Base-by-base conservation (phyloP, 2,113 vertebrate species). In the Nestor notabilis region DNA sequence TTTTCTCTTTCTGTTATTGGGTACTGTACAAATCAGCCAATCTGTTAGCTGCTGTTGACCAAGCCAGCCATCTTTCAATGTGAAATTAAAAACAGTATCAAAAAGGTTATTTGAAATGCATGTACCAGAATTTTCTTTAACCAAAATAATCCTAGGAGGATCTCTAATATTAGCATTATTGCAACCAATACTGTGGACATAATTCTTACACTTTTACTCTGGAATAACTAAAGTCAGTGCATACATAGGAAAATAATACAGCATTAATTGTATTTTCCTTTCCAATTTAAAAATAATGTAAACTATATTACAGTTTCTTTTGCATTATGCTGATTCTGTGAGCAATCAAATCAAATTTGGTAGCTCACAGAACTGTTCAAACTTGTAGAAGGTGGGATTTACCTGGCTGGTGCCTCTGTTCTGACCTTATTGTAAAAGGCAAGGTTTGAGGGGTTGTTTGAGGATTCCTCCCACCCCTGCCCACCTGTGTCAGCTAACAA, bases 121-220 rank as follows among this genome's bases (percentile, higher is more conserved):
- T 23, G 33, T 82, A 66, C 74, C 71, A 68, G 86, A 91, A 88
- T 91, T 93, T 90, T 69, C 12, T 70, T 95, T 90, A 95, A 93
- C 17, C 28, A 93, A 96, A 88, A 70, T 75, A 77, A 87, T 84
- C 29, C 76, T 27, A 88, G 10, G 7, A 93, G 19, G 9, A 14
- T 93, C 83, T 95, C 63, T 68, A 96, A 94, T 91, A 83, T 44
- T 35, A 9, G 9, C 33, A 70, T 82, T 89, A 64, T 23, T 76
- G 29, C 56, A 94, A 80, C 17, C 63, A 77, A 70, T 55, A 56
- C 25, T 80, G 29, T 77, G 83, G 77, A n/a, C 17, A 11, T 49
- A 61, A 55, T 39, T 84, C 4, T 82, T 58, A 63, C 11, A 11
- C 5, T 70, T 93, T 91, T 64, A 68, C 11, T 41, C 2, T 23